Percentiles rank a stretch among this genome's conserved stretches.
phyloP scores from a whole-genome alignment of 2,113 vertebrate genomes.

The Rhinolophus sinicus region DNA sequence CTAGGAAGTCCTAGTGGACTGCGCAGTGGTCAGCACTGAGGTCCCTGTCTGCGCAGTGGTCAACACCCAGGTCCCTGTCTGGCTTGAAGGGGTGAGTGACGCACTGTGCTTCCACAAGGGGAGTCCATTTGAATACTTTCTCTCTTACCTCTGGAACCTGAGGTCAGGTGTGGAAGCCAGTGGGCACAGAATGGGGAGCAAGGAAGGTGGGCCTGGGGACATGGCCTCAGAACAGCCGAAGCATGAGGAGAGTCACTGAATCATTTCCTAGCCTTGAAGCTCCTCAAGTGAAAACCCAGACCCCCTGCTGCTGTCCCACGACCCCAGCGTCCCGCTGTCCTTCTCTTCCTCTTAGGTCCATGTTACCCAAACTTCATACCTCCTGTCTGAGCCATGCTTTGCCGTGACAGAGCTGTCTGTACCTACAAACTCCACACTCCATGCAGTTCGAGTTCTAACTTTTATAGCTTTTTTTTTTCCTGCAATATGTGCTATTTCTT shows the following conservation, averaged over 20 bases:
- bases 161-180: not conserved
- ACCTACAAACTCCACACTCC: not conserved
- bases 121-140: not conserved
- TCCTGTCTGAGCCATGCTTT: not conserved
- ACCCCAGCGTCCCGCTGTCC: not conserved
- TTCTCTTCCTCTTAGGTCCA: not conserved
- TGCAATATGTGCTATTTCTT: not conserved
- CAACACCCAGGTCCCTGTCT: not conserved
- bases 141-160: not conserved
- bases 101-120: not conserved
- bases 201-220: not conserved
- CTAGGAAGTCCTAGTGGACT: not conserved
- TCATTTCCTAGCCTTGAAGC: not conserved
- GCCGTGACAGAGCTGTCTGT: not conserved
- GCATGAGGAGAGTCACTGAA: not conserved
- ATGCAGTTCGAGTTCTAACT: not conserved
- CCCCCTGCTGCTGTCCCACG: not conserved
- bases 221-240: not conserved
- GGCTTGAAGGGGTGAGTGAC: not conserved
- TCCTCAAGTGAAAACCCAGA: not conserved
- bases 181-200: not conserved
- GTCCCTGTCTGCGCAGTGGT: not conserved
- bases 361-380: not conserved
- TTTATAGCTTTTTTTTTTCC: not conserved
- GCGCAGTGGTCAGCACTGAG: not conserved